Conservation (phyloP, 1,140 invertebrate genomes). For the Heliconius himera region DNA sequence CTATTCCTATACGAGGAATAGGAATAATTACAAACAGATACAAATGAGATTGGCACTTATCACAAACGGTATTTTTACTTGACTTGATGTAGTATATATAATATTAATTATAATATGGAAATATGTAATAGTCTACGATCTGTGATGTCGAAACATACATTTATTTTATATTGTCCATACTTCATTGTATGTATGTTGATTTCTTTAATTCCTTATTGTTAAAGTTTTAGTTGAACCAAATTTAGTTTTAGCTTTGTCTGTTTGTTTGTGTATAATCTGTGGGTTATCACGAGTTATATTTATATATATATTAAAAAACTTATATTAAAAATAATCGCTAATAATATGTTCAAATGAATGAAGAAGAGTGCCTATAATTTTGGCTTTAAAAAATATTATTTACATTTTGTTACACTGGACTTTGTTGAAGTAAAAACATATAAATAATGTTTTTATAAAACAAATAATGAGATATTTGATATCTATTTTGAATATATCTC, state of each 20-base stretch:
- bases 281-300: too few species aligned
- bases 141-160: background rate
- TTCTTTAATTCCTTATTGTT: background rate
- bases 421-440: background rate
- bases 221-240: constrained; percentile 8
- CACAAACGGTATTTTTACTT: too few species aligned
- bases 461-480: background rate
- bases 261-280: background rate
- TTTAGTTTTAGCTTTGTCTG: background rate
- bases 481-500: background rate
- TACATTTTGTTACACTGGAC: constrained; percentile 3
- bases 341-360: background rate
- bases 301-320: too few species aligned
- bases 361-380: background rate
- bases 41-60: too few species aligned
- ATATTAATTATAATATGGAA: background rate
- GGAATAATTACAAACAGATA: too few species aligned
- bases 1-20: too few species aligned
- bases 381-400: constrained; percentile 12
- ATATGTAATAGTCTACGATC: background rate
- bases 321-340: background rate
- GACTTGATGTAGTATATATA: too few species aligned
- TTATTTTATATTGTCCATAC: background rate
- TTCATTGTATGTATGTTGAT: background rate
- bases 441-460: background rate